Conservation (phyloP, 1,140 invertebrate species). For the Epicauta chinensis region DNA sequence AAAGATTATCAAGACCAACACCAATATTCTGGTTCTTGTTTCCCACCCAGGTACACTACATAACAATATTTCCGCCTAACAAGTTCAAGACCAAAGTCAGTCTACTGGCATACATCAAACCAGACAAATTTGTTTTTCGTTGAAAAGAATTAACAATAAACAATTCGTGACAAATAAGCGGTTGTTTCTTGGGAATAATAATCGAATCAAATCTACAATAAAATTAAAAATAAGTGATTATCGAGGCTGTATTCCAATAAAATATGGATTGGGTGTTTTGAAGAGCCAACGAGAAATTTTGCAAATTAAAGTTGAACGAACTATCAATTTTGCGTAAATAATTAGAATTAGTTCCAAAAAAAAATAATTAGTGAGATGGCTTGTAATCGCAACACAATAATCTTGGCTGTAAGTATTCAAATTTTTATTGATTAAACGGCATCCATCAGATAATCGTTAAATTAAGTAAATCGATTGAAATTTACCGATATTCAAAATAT, state of each 20-base stretch:
- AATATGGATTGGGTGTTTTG: conserved; percentile 10
- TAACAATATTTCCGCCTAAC: conserved; percentile 19
- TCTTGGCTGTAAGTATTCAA: conserved; percentile 6
- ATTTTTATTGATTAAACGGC: background rate
- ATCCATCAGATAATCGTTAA: no score
- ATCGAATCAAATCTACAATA: background rate
- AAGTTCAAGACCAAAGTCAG: conserved; percentile 22
- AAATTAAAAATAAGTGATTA: background rate
- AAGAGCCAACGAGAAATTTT: conserved; percentile 1
- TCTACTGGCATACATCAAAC: conserved; percentile 19
- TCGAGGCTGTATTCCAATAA: background rate
- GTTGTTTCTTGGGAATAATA: background rate
- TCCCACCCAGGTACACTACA: conserved; percentile 12
- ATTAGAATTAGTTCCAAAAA: background rate
- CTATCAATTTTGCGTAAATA: background rate
- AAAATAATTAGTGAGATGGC: background rate
- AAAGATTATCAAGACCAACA: no score
- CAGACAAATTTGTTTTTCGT: conserved; percentile 8
- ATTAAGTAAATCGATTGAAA: no score
- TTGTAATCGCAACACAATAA: background rate
- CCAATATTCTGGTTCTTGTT: conserved; percentile 12
- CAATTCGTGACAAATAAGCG: background rate
- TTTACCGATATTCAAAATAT: conserved; percentile 17
- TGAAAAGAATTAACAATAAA: background rate
- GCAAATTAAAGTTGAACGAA: background rate